A percentile compares a stretch with the other conserved stretches of the same genome.
Conservation (phyloP, 2,888 invertebrate genomes). For the Caradrina kadenii region DNA sequence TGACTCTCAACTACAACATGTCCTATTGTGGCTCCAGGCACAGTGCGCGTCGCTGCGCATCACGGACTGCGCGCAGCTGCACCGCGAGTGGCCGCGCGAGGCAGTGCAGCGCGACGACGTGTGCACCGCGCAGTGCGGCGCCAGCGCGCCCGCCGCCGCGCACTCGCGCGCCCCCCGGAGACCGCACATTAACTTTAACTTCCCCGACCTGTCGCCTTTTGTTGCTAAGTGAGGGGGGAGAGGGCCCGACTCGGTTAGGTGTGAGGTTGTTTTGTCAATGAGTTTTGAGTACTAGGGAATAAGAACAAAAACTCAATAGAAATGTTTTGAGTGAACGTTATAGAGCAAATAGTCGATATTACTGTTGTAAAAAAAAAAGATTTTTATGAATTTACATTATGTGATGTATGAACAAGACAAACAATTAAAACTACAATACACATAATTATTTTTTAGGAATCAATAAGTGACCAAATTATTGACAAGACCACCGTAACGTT, state of each 20-base stretch:
- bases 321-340: too few relatives aligned
- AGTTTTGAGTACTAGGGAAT: too few relatives aligned
- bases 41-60: slow-evolving; percentile 97
- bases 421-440: too few relatives aligned
- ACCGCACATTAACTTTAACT: slow-evolving; percentile 92
- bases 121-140: slow-evolving; percentile 97
- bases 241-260: slow-evolving; percentile 5
- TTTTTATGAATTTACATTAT: too few relatives aligned
- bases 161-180: slow-evolving; percentile 77
- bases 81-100: slow-evolving; percentile 95
- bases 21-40: slow-evolving; percentile 89
- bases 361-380: neutral
- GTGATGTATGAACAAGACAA: too few relatives aligned
- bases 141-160: slow-evolving; percentile 78
- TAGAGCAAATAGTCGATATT: neutral
- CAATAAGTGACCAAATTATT: neutral
- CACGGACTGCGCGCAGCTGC: slow-evolving; percentile 95
- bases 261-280: neutral
- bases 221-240: slow-evolving; percentile 87
- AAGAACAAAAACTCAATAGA: neutral
- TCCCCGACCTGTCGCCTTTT: slow-evolving; percentile 94
- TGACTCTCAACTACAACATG: neutral
- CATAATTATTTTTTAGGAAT: too few relatives aligned
- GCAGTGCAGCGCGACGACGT: slow-evolving; percentile 96
- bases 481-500: slow-evolving; percentile 15